phyloP scores from a whole-genome alignment of 2,113 vertebrate genomes.

The Oryzias melastigma region DNA sequence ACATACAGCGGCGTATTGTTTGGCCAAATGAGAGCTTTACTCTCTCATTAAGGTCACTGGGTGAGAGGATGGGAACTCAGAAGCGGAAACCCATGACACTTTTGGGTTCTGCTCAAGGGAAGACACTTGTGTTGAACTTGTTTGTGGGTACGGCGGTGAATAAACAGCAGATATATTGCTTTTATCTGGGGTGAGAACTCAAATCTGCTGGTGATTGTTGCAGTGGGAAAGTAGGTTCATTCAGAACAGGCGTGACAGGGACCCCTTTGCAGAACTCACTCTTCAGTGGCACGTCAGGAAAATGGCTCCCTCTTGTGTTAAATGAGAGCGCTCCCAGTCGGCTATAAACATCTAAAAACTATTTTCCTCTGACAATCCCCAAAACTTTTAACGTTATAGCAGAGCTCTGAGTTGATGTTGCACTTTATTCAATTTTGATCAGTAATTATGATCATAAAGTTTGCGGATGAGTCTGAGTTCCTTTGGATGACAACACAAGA shows the following conservation, averaged over 20 bases:
- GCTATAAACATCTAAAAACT: slow-evolving; percentile 7
- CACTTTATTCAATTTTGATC: slow-evolving; percentile 73
- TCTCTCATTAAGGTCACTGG: slow-evolving; percentile 69
- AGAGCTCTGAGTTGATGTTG: slow-evolving; percentile 57
- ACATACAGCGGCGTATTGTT: slow-evolving; percentile 73
- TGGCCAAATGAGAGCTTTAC: slow-evolving; percentile 61
- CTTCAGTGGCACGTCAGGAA: slow-evolving; percentile 27
- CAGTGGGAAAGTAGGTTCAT: slow-evolving; percentile 37
- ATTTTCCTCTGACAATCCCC: slow-evolving; percentile 33
- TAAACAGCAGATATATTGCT: slow-evolving; percentile 35
- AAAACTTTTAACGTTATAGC: slow-evolving; percentile 59
- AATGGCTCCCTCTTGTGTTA: slow-evolving; percentile 71
- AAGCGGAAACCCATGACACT: slow-evolving; percentile 63
- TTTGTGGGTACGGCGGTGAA: slow-evolving; percentile 54
- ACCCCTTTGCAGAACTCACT: slow-evolving; percentile 9
- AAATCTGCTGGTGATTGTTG: slow-evolving; percentile 21
- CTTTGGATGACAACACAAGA: slow-evolving; percentile 72
- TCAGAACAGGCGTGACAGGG: slow-evolving; percentile 23
- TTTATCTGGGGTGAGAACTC: slow-evolving; percentile 53
- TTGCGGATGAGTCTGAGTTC: slow-evolving; percentile 69
- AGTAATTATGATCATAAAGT: slow-evolving; percentile 76
- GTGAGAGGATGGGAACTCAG: slow-evolving; percentile 61
- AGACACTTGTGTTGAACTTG: slow-evolving; percentile 65
- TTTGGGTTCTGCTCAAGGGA: slow-evolving; percentile 56
- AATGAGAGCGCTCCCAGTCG: not conserved